phyloP scores from a whole-genome alignment of 2,113 vertebrate genomes.

The Antechinus flavipes region DNA sequence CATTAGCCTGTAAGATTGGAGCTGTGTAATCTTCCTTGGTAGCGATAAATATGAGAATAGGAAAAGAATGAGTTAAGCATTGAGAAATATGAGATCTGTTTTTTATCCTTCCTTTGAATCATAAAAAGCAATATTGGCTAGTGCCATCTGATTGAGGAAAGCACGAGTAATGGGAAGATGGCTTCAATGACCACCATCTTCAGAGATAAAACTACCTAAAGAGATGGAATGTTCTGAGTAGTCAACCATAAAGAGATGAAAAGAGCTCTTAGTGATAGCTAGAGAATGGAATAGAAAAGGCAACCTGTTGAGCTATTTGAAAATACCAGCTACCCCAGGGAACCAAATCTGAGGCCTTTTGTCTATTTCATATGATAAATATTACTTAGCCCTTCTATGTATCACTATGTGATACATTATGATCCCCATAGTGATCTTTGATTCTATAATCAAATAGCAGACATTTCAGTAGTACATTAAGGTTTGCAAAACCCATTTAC shows the following conservation, averaged over 20 bases:
- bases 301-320: not conserved
- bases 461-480: not conserved
- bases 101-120: not conserved
- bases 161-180: not conserved
- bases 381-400: not conserved
- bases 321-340: not conserved
- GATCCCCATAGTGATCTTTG: too few species aligned
- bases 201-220: not conserved
- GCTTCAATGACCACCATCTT: not conserved
- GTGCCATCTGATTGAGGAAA: not conserved
- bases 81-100: not conserved
- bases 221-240: conserved; percentile 6
- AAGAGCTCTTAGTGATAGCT: not conserved
- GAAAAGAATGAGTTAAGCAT: not conserved
- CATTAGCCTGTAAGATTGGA: not conserved
- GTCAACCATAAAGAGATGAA: not conserved
- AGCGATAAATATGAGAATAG: not conserved
- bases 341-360: not conserved
- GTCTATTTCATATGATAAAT: not conserved
- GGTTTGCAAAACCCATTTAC: not conserved
- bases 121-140: not conserved
- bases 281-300: not conserved
- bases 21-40: not conserved
- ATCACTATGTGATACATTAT: too few species aligned
- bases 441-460: not conserved